These are phyloP conservation scores for Macrotrachela quadricornifera DNA, from an alignment of 1,140 invertebrate species.

Conservation along the genomic window DNA sequence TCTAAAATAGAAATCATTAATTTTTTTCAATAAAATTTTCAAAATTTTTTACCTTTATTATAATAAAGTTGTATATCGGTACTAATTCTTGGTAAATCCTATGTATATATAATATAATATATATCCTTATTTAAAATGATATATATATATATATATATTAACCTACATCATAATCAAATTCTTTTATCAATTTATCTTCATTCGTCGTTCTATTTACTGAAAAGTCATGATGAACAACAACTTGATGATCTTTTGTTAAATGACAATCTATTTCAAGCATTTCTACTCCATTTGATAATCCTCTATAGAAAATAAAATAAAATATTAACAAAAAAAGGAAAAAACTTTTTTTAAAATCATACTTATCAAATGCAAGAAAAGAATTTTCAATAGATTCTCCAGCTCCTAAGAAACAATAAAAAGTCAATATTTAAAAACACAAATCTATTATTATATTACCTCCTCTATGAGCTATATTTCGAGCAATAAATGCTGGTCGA, in stretches of 20 bases:
- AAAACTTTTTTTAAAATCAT: not conserved
- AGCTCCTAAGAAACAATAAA: too few relatives aligned
- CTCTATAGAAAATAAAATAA: slow-evolving; percentile 30
- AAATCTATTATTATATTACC: too few relatives aligned
- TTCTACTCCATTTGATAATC: slow-evolving; percentile 40
- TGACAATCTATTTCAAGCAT: slow-evolving; percentile 54
- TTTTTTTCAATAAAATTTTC: slow-evolving; percentile 15
- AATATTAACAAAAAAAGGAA: not conserved
- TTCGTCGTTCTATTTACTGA: slow-evolving; percentile 40
- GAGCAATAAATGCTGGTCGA: too few relatives aligned
- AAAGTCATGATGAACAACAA: slow-evolving; percentile 49
- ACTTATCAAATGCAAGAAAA: too few relatives aligned
- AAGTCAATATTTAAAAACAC: too few relatives aligned
- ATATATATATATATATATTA: too few relatives aligned
- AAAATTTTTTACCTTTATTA: slow-evolving; percentile 12
- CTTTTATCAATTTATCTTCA: slow-evolving; percentile 35
- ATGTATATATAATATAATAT: too few relatives aligned
- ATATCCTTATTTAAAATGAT: too few relatives aligned
- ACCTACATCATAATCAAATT: slow-evolving; percentile 38
- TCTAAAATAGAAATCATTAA: not conserved
- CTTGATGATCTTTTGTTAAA: slow-evolving; percentile 44
- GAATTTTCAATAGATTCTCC: too few relatives aligned
- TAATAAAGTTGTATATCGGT: slow-evolving; percentile 5
- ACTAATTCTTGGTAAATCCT: too few relatives aligned
- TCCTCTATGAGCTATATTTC: too few relatives aligned